Evolutionary conservation across 2,888 invertebrate species (phyloP), one percentile per base, ranked within the genome.

Genomic region (Chironomus riparius): DNA sequence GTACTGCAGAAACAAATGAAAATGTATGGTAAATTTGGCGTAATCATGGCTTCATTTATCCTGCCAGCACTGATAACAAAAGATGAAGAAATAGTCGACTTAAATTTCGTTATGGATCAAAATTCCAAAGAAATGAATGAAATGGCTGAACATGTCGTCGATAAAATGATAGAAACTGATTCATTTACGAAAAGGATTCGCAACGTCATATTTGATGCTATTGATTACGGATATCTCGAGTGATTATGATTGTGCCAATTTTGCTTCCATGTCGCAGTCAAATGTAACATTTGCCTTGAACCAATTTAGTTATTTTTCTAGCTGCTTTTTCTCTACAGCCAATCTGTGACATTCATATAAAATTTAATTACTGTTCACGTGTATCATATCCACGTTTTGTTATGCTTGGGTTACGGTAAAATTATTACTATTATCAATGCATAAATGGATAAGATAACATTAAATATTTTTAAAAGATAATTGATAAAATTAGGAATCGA

Each of bases 1-100:
- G 77, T 72, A n/a, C 72, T 78, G 3, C 24, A 76, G 21, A 38
- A 72, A 1, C 77, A 78, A 70, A 47, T 78, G 2, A 78, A 77
- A 61, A 28, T 13, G 24, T 77, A 61, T 22, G 78, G 77, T 4
- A 76, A 77, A 68, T 77, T 70, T 50, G 78, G 76, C 6, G 18
- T 77, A 21, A 10, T 62, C 5, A 77, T 76, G 68, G 62, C 77
- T 6, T 6, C 70, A 7, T 71, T 76, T 18, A 13, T 76, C 7
- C 47, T 77, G 6, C 77, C 78, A 50, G 76, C 77, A 38, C 12
- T 78, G 22, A 21, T 21, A 4, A 61, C 15, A 4, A 71, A 75
- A 2, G 75, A 75, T 62, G 70, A 72, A 47, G 70, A 70, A 4
- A 13, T 73, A 13, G 56, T 69, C 3, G 76, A 77, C 65, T 69